These are phyloP conservation scores for Dromaius novaehollandiae DNA, from an alignment of 2,113 vertebrate species.

Conservation along the genomic window DNA sequence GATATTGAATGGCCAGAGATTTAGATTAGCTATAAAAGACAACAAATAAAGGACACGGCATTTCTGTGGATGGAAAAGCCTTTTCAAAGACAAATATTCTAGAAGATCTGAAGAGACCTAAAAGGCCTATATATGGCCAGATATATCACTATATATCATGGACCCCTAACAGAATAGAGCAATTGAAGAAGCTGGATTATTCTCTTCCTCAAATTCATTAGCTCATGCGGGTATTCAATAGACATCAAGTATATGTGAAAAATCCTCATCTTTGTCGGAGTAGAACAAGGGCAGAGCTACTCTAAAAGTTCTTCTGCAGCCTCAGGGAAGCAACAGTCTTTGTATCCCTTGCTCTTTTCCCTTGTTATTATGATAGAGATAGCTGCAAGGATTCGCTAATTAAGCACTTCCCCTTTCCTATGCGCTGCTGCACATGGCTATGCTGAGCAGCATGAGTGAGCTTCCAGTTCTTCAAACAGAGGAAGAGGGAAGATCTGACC, in stretches of 20 bases:
- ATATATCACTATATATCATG: background rate
- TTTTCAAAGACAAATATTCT: background rate
- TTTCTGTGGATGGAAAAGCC: background rate
- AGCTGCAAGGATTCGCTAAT: background rate
- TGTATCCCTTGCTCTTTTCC: background rate
- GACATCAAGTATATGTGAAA: background rate
- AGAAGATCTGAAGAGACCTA: background rate
- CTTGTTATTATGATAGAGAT: background rate
- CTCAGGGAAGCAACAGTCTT: background rate
- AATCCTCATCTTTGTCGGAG: background rate
- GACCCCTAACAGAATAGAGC: background rate
- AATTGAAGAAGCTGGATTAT: background rate
- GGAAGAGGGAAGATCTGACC: background rate
- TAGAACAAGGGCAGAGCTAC: background rate
- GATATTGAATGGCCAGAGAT: background rate
- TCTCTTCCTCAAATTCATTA: background rate
- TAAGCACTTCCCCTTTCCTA: background rate
- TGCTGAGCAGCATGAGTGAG: background rate
- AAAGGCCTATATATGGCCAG: background rate
- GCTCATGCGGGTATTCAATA: background rate
- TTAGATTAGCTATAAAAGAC: background rate
- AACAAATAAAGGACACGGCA: background rate
- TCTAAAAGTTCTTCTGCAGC: background rate
- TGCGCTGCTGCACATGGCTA: fast-evolving
- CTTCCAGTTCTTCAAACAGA: background rate